Evolutionary conservation across 1,140 invertebrate genomes (phyloP).

Genomic region (Neodiprion pinetum): DNA sequence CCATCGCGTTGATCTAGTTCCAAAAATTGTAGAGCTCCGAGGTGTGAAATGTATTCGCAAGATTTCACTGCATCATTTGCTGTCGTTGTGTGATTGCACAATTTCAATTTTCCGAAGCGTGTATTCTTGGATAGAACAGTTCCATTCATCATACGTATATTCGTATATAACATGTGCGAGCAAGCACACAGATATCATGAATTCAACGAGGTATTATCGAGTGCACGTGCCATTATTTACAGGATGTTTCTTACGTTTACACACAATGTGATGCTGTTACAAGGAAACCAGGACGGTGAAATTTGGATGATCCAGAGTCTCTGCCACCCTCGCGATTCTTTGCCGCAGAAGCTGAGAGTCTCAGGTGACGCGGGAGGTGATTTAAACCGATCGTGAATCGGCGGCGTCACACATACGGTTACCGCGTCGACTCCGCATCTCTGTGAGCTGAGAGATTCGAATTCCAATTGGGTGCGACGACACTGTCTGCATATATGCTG

Average conservation of each 20-base stretch:
- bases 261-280: not conserved
- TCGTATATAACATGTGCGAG: no score
- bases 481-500: not conserved
- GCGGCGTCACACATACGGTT: not conserved
- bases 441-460: not conserved
- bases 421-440: not conserved
- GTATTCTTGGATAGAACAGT: no score
- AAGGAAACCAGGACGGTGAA: not conserved
- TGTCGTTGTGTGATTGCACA: no score
- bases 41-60: no score
- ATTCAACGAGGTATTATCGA: not conserved
- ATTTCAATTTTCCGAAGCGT: no score
- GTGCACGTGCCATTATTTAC: not conserved
- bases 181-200: no score
- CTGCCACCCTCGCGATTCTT: not conserved
- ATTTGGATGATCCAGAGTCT: not conserved
- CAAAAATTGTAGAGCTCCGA: no score
- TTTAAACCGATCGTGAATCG: not conserved
- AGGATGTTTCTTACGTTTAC: not conserved
- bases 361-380: not conserved
- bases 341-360: not conserved
- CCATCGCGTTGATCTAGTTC: no score
- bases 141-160: no score
- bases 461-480: constrained; percentile 1
- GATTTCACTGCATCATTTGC: no score